Evolutionary conservation across 2,888 invertebrate species (phyloP), one percentile per base, ranked within the genome.

Genomic region (Phyto melanocephala): DNA sequence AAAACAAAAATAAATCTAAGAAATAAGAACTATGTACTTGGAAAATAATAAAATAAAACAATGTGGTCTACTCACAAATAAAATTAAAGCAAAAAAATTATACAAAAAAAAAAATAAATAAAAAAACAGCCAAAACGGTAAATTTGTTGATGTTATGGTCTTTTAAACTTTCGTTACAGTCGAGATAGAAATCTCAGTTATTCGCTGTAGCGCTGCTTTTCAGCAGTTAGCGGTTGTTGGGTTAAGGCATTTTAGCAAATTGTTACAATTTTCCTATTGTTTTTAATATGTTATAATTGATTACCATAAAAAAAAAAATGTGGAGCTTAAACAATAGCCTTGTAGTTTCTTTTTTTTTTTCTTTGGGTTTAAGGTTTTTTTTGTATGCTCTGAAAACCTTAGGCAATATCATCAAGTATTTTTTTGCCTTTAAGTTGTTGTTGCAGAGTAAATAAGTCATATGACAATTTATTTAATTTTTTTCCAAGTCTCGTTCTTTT

Each of bases 271-370:
- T 79, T 79, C 10, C 77, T 56, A 82, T 79, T 82, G 82, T 82
- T 56, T 75, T 75, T 75, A 82, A 79, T 75, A 75, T 76, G 70
- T 79, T 82, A 71, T 82, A 82, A 82, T 82, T 82, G 79, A 79
- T 82, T 68, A 56, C 71, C 82, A 50, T 79, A 82, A 28, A 28
- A 37, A 71, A 52, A 37, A 35, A 60, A 28, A n/a, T 42, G 71
- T 47, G 17, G 17, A 28, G 17, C n/a, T 62, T 13, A 65, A 72
- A 75, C 70, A 76, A 70, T 74, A 47, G 74, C 11, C 72, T 28
- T 40, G n/a, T 35, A 37, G 13, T 54, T 52, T 50, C 72, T 3
- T 70, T 68, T 68, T 58, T 37, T 20, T 33, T n/a, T 17, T 56
- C 28, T 60, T 11, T n/a, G n/a, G 2, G 17, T 28, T 54, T 50